Base-by-base conservation (phyloP, 2,888 invertebrate species). In the Thysanoteuthis rhombus region DNA sequence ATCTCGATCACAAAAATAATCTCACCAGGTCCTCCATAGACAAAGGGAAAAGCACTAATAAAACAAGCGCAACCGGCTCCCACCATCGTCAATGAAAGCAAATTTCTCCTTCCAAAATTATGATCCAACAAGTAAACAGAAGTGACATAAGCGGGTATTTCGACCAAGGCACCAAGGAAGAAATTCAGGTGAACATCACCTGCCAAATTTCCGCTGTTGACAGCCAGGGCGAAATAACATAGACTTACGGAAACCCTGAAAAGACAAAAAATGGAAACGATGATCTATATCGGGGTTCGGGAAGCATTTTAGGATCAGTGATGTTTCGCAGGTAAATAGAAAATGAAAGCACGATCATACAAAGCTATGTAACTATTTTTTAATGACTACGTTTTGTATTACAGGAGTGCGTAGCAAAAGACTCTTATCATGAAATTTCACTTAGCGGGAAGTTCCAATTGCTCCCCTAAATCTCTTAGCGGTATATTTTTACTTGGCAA, bases 221-320 rank as follows among this genome's bases (percentile, higher is more conserved):
- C 93, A 25, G 96, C 95, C 93, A 96, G 93, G 0, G 96, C 96
- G 92, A 96, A 96, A 93, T 96, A 96, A 28, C 95, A 95, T 52
- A 96, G 93, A 12, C 94, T 94, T 89, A 95, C 95, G 16, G 95
- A 95, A 22, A 96, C 94, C 96, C 96, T 96, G 94, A 52, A 93
- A 93, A 36, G 40, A 90, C n/a, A 38, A 28, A 93, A 75, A 39
- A 90, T 5, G 40, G 32, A 42, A n/a, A 19, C 36, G 32, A 52
- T n/a, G n/a, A n/a, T n/a, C n/a, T n/a, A n/a, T n/a, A n/a, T n/a
- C n/a, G n/a, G n/a, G n/a, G n/a, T n/a, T n/a, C n/a, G n/a, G n/a
- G n/a, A n/a, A n/a, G n/a, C n/a, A n/a, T n/a, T n/a, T n/a, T n/a
- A n/a, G n/a, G n/a, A n/a, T n/a, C n/a, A n/a, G n/a, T n/a, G n/a